These are phyloP conservation scores for Azemiops feae DNA, from an alignment of 2,113 vertebrate genomes.

Conservation along the genomic window DNA sequence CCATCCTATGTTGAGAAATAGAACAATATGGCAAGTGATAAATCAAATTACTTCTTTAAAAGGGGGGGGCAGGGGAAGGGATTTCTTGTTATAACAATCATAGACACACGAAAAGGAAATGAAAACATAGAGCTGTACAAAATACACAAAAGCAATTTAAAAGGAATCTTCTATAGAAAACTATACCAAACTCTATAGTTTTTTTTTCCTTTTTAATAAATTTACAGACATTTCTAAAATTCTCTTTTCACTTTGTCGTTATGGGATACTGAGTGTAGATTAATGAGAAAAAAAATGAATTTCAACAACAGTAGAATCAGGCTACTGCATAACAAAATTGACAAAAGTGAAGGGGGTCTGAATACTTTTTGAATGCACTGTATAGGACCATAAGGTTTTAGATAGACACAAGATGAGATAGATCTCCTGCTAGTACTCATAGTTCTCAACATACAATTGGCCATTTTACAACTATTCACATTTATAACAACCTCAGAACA, in stretches of 20 bases:
- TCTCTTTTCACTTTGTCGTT: too few species aligned
- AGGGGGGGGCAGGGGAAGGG: fast-evolving
- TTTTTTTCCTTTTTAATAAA: too few species aligned
- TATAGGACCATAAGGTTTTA: neutral
- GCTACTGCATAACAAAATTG: too few species aligned
- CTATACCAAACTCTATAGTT: neutral
- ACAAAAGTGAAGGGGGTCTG: too few species aligned
- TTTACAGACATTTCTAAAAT: too few species aligned
- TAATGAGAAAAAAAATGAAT: too few species aligned
- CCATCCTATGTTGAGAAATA: neutral
- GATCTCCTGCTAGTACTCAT: neutral
- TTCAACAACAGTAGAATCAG: too few species aligned
- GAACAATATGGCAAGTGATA: neutral
- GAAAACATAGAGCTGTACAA: neutral
- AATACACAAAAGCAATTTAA: neutral
- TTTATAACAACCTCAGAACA: neutral
- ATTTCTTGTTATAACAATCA: neutral
- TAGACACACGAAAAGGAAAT: neutral
- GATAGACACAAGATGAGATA: neutral
- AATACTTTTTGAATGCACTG: too few species aligned
- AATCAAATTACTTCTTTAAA: neutral
- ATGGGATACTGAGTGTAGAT: too few species aligned
- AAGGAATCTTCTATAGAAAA: neutral
- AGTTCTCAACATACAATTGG: neutral
- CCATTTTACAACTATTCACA: neutral